Conservation (phyloP, 2,888 invertebrate genomes). For the Homarus gammarus region DNA sequence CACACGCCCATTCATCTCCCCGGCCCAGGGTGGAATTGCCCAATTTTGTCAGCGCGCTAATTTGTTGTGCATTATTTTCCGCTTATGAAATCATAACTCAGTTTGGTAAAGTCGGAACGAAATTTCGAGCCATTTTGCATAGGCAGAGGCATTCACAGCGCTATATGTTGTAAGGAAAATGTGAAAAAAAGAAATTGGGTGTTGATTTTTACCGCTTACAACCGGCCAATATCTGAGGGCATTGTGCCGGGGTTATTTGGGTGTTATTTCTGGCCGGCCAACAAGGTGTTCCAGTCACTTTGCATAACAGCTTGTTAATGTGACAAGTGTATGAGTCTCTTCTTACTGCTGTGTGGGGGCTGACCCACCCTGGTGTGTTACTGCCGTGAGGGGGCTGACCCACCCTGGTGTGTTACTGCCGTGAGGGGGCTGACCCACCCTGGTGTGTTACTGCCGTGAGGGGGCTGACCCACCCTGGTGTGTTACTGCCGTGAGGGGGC, state of each 20-base stretch:
- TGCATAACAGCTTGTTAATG: too few relatives aligned
- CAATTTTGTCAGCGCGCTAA: slow-evolving; percentile 35
- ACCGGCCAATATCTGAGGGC: slow-evolving; percentile 9
- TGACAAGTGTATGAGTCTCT: too few relatives aligned
- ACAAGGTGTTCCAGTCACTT: too few relatives aligned
- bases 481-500: too few relatives aligned
- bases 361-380: too few relatives aligned
- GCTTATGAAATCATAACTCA: slow-evolving; percentile 56
- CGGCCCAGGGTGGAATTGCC: neutral
- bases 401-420: too few relatives aligned
- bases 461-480: too few relatives aligned
- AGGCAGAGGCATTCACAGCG: neutral
- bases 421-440: too few relatives aligned
- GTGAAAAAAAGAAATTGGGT: slow-evolving; percentile 22
- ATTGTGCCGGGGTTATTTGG: neutral
- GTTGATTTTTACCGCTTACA: slow-evolving; percentile 20
- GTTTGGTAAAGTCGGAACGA: slow-evolving; percentile 24
- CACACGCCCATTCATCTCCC: neutral
- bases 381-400: too few relatives aligned
- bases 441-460: too few relatives aligned
- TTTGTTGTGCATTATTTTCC: slow-evolving; percentile 53
- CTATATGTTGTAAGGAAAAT: neutral
- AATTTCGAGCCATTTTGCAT: slow-evolving; percentile 29
- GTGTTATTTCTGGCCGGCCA: too few relatives aligned
- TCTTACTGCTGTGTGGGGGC: too few relatives aligned